Evolutionary conservation across 2,113 vertebrate genomes (phyloP), one percentile per base, ranked within the genome.

Genomic region (Panthera tigris): DNA sequence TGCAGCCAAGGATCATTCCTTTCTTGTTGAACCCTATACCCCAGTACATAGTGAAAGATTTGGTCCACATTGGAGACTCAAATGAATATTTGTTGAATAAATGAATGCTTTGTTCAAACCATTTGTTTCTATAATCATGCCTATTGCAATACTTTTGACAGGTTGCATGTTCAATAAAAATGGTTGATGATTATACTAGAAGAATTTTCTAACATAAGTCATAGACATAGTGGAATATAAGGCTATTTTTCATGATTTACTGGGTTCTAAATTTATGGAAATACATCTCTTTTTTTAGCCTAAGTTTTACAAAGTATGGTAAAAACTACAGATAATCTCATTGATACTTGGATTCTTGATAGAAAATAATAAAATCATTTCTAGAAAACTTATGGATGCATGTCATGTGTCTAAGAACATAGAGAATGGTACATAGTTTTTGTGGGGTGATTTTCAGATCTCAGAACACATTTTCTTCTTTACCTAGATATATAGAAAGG

Each of bases 201-300:
- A 97, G 14, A 63, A 65, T 84, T 93, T 97, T 95, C 74, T 95
- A 36, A 23, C 50, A 93, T 93, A 96, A 93, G 84, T 94, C 95
- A 82, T 76, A 85, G 79, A 63, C 5, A 45, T 31, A 82, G 50
- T 88, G 89, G 33, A 83, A 21, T 85, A 19, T 88, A 41, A 92
- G 21, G 4, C 36, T 21, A 76, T 94, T 97, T 84, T 92, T 96
- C 71, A 57, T 88, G 57, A 71, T 90, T 90, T 92, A 84, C 7
- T 69, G 27, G 12, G 10, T 84, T 93, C 87, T 84, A 65, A 94
- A 78, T 89, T 52, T 55, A 94, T 91, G n/a, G n/a, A 90, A 94
- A 84, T 88, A 21, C 68, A 76, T 61, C 2, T 73, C 21, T 79
- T 74, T 66, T 93, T 74, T 97, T 68, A 92, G 39, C 31, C 31